phyloP scores from a whole-genome alignment of 2,797 vertebrate genomes.

The Sebastes vulpes region DNA sequence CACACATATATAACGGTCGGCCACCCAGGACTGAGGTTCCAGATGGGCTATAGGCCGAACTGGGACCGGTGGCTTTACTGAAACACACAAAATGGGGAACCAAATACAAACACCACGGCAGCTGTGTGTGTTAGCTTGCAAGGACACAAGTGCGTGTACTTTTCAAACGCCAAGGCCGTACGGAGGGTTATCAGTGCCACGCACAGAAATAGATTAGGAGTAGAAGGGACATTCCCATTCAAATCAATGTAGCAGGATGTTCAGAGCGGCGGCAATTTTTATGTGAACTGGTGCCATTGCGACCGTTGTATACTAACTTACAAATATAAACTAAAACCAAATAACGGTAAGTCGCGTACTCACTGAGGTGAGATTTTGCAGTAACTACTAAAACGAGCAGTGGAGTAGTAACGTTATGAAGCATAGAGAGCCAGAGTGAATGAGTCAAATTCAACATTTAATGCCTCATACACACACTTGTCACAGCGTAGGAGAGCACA shows the following conservation, averaged over 20 bases:
- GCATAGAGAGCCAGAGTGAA: too few relatives aligned
- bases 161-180: conserved; percentile 28
- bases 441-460: too few relatives aligned
- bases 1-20: conserved; percentile 12
- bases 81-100: conserved; percentile 45
- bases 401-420: too few relatives aligned
- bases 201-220: not conserved
- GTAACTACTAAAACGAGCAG: too few relatives aligned
- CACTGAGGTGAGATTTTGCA: too few relatives aligned
- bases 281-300: too few relatives aligned
- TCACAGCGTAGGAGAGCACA: too few relatives aligned
- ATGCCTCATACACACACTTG: too few relatives aligned
- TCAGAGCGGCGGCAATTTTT: too few relatives aligned
- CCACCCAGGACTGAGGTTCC: conserved; percentile 71
- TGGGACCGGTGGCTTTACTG: conserved; percentile 56
- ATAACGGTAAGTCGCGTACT: too few relatives aligned
- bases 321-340: too few relatives aligned
- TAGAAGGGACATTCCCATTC: not conserved
- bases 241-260: not conserved
- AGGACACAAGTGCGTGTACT: not conserved
- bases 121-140: conserved; percentile 34
- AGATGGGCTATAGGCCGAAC: conserved; percentile 67
- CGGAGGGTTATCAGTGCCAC: conserved; percentile 13
- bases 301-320: too few relatives aligned
- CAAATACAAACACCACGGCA: conserved; percentile 55